Conservation (phyloP, 2,113 vertebrate species). For the Trematocara unimaculatum region DNA sequence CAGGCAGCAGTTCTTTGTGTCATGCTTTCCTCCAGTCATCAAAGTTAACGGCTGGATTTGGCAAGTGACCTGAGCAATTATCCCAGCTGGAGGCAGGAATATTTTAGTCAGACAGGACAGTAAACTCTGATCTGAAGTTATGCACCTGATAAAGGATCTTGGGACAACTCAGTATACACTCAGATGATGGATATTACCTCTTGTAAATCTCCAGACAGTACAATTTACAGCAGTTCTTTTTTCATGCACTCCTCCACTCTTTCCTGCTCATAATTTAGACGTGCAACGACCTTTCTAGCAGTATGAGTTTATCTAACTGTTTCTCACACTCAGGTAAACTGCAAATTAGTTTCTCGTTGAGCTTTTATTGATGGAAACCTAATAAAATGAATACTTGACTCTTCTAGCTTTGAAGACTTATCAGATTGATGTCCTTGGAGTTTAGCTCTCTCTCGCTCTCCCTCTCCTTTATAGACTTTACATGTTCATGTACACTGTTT, state of each 20-base stretch:
- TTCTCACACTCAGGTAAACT: neutral
- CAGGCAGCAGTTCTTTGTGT: slow-evolving; percentile 7
- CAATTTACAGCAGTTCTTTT: neutral
- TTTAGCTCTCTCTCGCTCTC: neutral
- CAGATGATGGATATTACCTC: neutral
- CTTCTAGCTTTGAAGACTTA: neutral
- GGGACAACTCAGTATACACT: neutral
- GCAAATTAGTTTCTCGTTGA: neutral
- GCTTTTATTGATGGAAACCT: neutral
- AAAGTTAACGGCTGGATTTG: slow-evolving; percentile 41
- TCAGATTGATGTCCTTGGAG: neutral
- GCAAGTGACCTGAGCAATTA: slow-evolving; percentile 25
- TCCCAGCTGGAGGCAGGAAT: slow-evolving; percentile 17
- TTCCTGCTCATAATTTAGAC: neutral
- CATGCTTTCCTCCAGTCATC: neutral
- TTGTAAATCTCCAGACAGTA: neutral
- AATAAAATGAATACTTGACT: neutral
- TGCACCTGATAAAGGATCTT: neutral
- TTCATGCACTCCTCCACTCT: neutral
- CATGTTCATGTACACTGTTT: neutral
- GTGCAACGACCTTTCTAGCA: neutral
- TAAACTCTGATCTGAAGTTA: neutral
- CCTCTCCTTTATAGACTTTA: neutral
- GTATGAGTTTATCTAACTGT: neutral
- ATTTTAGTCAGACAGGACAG: slow-evolving; percentile 4